A percentile compares a stretch with the other conserved stretches of the same genome.
Evolutionary conservation across 35 echinoderm and acorn worm genomes (phyloP).

Genomic region (Hemicentrotus pulcherrimus): DNA sequence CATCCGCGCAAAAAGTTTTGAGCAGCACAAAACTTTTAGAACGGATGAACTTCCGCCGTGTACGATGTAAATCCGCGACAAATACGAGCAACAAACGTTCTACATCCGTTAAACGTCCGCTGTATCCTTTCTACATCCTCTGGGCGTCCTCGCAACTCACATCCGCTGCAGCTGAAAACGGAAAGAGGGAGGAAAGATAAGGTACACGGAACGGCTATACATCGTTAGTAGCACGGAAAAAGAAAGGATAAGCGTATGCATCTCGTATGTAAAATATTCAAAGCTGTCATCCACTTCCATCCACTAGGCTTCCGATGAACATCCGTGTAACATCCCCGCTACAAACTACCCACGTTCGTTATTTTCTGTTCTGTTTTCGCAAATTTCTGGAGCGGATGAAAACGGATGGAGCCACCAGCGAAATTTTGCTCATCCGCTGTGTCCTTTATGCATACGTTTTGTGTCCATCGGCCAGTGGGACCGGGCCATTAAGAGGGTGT

Average conservation of each 20-base stretch:
- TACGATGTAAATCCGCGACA: too few species aligned
- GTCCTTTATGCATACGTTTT: slow-evolving; percentile 30
- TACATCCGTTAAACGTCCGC: slow-evolving; percentile 32
- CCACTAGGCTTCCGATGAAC: too few species aligned
- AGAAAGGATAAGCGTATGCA: too few species aligned
- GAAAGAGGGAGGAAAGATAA: slow-evolving; percentile 35
- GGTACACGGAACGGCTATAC: slow-evolving; percentile 34
- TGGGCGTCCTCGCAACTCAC: slow-evolving; percentile 27
- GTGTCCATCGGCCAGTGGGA: slow-evolving; percentile 26
- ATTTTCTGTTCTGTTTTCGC: too few species aligned
- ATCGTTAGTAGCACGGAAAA: slow-evolving; percentile 44
- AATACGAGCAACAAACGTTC: slow-evolving; percentile 32
- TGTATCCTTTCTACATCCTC: slow-evolving; percentile 19
- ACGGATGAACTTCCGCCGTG: not conserved
- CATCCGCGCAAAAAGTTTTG: slow-evolving; percentile 36
- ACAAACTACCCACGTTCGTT: too few species aligned
- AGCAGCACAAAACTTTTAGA: slow-evolving; percentile 39
- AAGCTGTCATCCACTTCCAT: too few species aligned
- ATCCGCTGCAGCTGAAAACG: slow-evolving; percentile 36
- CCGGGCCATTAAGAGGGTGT: too few species aligned
- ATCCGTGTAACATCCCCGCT: too few species aligned
- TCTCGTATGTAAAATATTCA: too few species aligned
- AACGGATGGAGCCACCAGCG: slow-evolving; percentile 24
- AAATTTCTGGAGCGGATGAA: slow-evolving; percentile 40
- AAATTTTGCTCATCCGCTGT: slow-evolving; percentile 37